Evolutionary conservation across 1,140 invertebrate genomes (phyloP), one percentile per base, ranked within the genome.

Genomic region (Anastrepha ludens): DNA sequence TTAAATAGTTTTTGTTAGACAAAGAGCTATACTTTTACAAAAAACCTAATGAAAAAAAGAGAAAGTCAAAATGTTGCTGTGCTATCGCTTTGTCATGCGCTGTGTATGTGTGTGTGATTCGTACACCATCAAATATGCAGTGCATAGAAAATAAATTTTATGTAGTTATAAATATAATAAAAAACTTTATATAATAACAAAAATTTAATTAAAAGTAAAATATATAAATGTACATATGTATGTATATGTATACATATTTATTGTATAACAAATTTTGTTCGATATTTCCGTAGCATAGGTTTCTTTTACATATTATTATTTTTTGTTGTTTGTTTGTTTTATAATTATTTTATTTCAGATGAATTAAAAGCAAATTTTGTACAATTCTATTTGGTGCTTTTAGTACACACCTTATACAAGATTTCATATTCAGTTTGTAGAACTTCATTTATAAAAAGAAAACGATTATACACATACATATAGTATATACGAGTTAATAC

Each of bases 201-300:
- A 55, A 78, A n/a, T 44, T 50, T 8, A 50, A 78, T 78, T 74
- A 74, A 55, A 74, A 55, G 6, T n/a, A 2, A 20, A 50, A 78
- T n/a, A 55, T 44, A 70, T 44, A 70, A 13, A 70, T 11, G 1
- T 44, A 70, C 44, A 44, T 20, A 70, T 44, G 11, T 47, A 44
- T 70, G 39, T 78, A 50, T 50, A 78, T n/a, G 47, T 55, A 29
- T 29, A 29, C 29, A 29, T 29, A 29, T 29, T 29, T 9, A 44
- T 4, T 74, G 15, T 74, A 50, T 78, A 78, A 78, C 41, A 78
- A 78, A 78, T 78, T 78, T 78, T 78, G 74, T 78, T 78, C 74
- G 74, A 78, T 78, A 78, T 78, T 78, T 20, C 2, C 74, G 15
- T n/a, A 62, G 60, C 20, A 9, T 8, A n/a, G 64, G 29, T 29